Conservation (phyloP, 2,113 vertebrate genomes). For the Haplochromis burtoni region DNA sequence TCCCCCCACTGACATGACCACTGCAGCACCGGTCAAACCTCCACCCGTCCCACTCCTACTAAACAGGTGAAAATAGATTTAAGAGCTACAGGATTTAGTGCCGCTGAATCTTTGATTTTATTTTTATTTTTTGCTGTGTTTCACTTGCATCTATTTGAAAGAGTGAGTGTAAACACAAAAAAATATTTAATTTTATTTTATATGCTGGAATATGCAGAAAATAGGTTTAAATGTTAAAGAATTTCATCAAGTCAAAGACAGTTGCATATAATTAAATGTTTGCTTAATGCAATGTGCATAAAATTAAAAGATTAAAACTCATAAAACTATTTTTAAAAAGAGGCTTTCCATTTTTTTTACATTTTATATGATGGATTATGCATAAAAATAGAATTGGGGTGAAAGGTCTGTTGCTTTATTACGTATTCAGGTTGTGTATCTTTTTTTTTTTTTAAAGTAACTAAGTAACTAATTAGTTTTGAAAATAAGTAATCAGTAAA, state of each 20-base stretch:
- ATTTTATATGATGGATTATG: not conserved
- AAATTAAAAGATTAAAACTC: not conserved
- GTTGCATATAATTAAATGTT: not conserved
- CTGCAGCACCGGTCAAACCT: not conserved
- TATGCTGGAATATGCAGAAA: not conserved
- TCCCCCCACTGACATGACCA: not conserved
- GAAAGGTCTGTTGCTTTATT: not conserved
- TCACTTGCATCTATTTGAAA: not conserved
- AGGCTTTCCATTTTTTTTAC: not conserved
- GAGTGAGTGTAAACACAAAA: not conserved
- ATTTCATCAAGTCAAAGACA: not conserved
- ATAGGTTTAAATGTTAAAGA: not conserved
- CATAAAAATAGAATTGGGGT: not conserved
- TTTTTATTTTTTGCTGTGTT: not conserved
- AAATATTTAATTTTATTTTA: not conserved
- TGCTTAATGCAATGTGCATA: not conserved
- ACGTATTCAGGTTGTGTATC: not conserved
- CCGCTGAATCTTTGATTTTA: not conserved
- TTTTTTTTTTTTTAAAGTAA: fast-evolving
- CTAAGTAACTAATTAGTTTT: not conserved
- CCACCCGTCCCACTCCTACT: fast-evolving
- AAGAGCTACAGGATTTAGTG: not conserved
- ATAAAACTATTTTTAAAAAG: not conserved
- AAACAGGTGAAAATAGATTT: not conserved
- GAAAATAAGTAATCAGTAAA: not conserved